Percentiles rank a stretch among this genome's conserved stretches.
These are phyloP conservation scores for Syncerus caffer DNA, from an alignment of 2,797 vertebrate species.

Conservation along the genomic window DNA sequence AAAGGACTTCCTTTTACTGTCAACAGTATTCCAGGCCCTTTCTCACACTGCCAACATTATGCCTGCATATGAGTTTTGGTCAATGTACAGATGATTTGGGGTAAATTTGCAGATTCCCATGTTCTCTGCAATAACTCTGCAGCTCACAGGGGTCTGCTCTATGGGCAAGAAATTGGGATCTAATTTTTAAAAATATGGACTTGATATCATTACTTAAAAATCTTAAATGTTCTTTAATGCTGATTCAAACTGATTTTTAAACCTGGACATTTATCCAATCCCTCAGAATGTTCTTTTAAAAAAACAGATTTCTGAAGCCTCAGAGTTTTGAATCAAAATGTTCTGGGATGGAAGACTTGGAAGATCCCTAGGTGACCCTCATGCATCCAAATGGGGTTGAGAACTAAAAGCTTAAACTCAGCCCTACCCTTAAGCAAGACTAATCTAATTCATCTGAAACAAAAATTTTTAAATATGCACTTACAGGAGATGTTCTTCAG, in stretches of 20 bases:
- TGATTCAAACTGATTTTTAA: background rate
- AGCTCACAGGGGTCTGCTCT: background rate
- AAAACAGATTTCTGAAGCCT: background rate
- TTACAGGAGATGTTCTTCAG: constrained; percentile 79
- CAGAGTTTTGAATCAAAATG: background rate
- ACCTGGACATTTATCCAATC: background rate
- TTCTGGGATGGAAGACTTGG: background rate
- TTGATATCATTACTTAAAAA: background rate
- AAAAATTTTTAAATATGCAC: background rate
- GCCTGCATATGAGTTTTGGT: background rate
- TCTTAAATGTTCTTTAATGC: background rate
- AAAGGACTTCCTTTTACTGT: background rate
- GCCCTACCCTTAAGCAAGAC: background rate
- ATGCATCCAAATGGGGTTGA: background rate
- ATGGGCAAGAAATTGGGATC: background rate
- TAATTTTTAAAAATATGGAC: background rate
- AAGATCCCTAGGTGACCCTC: background rate
- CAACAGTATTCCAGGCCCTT: background rate
- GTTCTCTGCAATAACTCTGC: background rate
- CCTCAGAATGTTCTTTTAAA: background rate
- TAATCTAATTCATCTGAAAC: background rate
- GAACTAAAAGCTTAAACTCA: background rate
- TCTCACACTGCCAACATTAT: background rate
- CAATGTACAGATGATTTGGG: background rate
- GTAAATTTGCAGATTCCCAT: background rate